Percentiles rank a stretch among this genome's conserved stretches.
These are phyloP conservation scores for Bungarus multicinctus DNA, from an alignment of 2,113 vertebrate species.

Conservation along the genomic window DNA sequence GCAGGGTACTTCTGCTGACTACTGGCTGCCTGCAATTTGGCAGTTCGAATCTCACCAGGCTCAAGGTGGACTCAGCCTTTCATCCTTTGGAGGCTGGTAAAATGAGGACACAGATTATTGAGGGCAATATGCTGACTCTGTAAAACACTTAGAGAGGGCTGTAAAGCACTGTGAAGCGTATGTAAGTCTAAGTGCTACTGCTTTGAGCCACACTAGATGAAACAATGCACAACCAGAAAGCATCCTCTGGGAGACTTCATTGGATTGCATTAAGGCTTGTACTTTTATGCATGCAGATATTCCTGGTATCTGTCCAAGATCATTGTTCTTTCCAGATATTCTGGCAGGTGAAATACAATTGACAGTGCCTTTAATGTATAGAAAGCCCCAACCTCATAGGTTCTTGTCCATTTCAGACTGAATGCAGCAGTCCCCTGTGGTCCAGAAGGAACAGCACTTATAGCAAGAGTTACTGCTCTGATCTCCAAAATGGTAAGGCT, in stretches of 20 bases:
- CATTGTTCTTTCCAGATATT: not conserved
- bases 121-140: too few species aligned
- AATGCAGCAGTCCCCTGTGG: constrained; percentile 85
- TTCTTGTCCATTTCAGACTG: constrained; percentile 74
- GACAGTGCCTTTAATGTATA: not conserved
- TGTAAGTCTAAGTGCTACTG: too few species aligned
- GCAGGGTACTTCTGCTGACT: too few species aligned
- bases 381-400: not conserved
- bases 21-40: too few species aligned
- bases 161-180: too few species aligned
- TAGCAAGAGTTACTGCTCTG: constrained; percentile 76
- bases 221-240: not conserved
- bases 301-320: not conserved
- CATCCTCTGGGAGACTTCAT: not conserved
- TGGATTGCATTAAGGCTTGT: not conserved
- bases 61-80: too few species aligned
- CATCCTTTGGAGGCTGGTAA: too few species aligned
- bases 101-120: too few species aligned
- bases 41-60: too few species aligned
- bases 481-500: constrained; percentile 80
- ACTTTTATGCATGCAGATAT: not conserved
- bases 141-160: too few species aligned
- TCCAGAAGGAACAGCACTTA: constrained; percentile 82
- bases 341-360: not conserved
- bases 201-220: not conserved